Evolutionary conservation across 1,140 invertebrate species (phyloP).

Genomic region (Popillia japonica): DNA sequence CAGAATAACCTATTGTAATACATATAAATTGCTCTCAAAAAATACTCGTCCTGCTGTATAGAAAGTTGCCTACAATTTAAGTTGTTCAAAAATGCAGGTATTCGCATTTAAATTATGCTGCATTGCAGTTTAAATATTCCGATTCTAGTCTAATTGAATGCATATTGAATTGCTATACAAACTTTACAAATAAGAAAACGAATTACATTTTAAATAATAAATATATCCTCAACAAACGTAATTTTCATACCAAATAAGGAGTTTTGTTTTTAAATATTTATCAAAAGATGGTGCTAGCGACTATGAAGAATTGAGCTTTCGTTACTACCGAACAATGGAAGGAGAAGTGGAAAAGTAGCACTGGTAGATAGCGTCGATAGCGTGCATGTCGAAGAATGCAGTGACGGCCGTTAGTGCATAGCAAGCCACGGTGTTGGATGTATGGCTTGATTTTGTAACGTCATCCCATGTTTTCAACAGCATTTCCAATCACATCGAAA

Average conservation of each 20-base stretch:
- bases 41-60: neutral
- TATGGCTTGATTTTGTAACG: conserved; percentile 42
- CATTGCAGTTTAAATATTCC: too few relatives aligned
- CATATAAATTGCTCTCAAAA: too few relatives aligned
- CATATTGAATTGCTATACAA: too few relatives aligned
- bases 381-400: conserved; percentile 18
- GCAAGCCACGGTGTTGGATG: conserved; percentile 38
- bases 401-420: conserved; percentile 37
- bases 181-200: neutral
- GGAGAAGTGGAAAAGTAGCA: conserved; percentile 10
- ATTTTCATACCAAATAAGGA: conserved; percentile 3
- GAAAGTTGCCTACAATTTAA: neutral
- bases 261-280: neutral
- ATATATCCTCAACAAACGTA: neutral
- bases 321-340: conserved; percentile 6
- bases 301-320: neutral
- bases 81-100: too few relatives aligned
- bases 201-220: neutral
- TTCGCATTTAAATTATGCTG: too few relatives aligned
- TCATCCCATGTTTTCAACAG: conserved; percentile 36
- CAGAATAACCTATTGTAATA: too few relatives aligned
- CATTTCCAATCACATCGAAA: conserved; percentile 33
- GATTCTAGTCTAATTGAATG: too few relatives aligned
- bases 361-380: neutral
- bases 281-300: neutral